Conservation (phyloP, 2,888 invertebrate species). For the Merodon equestris region DNA sequence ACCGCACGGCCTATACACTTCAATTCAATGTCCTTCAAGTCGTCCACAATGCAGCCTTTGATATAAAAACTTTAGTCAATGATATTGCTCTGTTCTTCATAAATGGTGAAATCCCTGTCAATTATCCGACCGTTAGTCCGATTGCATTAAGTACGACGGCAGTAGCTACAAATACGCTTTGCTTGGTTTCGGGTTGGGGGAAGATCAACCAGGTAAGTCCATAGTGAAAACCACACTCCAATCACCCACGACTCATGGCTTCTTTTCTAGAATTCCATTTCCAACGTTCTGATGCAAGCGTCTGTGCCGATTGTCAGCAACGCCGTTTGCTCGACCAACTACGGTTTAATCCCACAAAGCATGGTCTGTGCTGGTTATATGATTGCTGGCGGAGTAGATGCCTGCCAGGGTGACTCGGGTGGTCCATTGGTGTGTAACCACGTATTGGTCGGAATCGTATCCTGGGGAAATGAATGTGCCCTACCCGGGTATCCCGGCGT, state of each 20-base stretch:
- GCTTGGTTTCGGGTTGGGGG: conserved; percentile 75
- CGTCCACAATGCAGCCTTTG: conserved; percentile 69
- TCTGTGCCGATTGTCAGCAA: conserved; percentile 70
- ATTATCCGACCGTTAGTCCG: conserved; percentile 55
- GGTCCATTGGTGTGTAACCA: conserved; percentile 73
- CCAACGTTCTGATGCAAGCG: conserved; percentile 66
- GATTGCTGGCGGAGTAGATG: conserved; percentile 71
- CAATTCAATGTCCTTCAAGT: conserved; percentile 71
- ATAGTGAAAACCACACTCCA: not conserved
- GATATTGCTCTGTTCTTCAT: conserved; percentile 74
- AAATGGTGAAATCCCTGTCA: conserved; percentile 71
- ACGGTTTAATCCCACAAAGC: conserved; percentile 64
- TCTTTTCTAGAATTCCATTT: conserved; percentile 57
- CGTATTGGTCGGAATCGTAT: conserved; percentile 72
- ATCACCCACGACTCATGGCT: not conserved
- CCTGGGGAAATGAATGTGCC: conserved; percentile 73
- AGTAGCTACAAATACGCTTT: conserved; percentile 48
- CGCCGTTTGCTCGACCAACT: conserved; percentile 59
- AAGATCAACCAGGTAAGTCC: conserved; percentile 69
- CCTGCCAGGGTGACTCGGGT: conserved; percentile 76
- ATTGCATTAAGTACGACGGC: conserved; percentile 64
- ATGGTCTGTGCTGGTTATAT: conserved; percentile 73
- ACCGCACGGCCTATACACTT: conserved; percentile 44
- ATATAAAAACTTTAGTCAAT: conserved; percentile 53
- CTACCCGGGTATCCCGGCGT: conserved; percentile 71